Evolutionary conservation across 2,888 invertebrate species (phyloP).

Genomic region (Rhingia rostrata): DNA sequence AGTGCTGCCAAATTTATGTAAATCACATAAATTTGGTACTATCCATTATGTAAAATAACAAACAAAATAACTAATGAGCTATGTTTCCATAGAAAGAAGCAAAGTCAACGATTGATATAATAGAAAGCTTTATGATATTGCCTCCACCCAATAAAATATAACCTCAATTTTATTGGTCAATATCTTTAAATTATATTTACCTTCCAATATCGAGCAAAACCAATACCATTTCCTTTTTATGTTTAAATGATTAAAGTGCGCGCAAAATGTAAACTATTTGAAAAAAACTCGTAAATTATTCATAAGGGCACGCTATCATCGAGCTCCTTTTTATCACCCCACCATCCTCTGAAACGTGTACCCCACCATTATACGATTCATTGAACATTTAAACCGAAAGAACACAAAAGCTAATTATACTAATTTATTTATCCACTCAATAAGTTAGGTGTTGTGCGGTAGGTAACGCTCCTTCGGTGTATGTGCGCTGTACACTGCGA

Average conservation of each 20-base stretch:
- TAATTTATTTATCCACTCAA: constrained; percentile 67
- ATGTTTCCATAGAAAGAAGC: too few species aligned
- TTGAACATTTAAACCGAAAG: constrained; percentile 60
- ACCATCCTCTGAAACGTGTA: background rate
- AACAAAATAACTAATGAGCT: too few species aligned
- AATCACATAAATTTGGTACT: too few species aligned
- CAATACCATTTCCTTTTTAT: constrained; percentile 5
- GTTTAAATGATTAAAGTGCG: constrained; percentile 35
- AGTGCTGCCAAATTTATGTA: too few species aligned
- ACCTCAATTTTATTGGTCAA: too few species aligned
- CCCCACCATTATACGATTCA: constrained; percentile 43
- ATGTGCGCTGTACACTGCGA: background rate
- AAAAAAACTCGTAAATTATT: constrained; percentile 56
- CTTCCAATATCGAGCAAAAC: background rate
- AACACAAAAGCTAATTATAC: constrained; percentile 58
- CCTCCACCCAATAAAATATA: too few species aligned
- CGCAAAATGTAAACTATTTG: constrained; percentile 45
- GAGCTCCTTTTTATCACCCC: constrained; percentile 2
- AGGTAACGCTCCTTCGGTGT: constrained; percentile 41
- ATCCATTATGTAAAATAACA: too few species aligned
- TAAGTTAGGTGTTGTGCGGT: constrained; percentile 45
- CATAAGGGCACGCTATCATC: constrained; percentile 44
- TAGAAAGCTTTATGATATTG: too few species aligned
- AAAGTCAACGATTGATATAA: too few species aligned
- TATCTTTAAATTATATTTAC: too few species aligned